Base-by-base conservation (phyloP, 2,888 invertebrate genomes). In the Oxytorus armatus region DNA sequence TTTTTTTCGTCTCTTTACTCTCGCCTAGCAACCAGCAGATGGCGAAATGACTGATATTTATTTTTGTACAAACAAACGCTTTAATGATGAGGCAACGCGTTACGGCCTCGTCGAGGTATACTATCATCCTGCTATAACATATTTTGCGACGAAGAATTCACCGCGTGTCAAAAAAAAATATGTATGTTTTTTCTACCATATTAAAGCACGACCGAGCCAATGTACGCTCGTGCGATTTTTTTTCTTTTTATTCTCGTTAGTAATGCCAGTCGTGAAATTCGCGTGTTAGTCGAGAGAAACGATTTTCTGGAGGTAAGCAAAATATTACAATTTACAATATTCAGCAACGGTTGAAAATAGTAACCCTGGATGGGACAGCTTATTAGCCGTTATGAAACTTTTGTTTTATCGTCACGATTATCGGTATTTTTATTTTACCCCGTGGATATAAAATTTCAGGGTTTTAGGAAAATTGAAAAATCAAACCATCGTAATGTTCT, bases 31-130 rank as follows among this genome's bases (percentile, higher is more conserved):
- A 77, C 81, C 69, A 59, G 79, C 81, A 82, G 79, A 81, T 83
- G 84, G 77, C 75, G 82, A 77, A 83, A 82, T 72, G 79, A 80
- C 81, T 81, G 82, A 85, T 88, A 88, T 88, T 89, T 88, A 87
- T 90, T 89, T 89, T 89, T 86, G 86, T 88, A 87, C 87, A 90
- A 90, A 90, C 89, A 88, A 88, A 87, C 88, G 88, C 86, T 88
- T 88, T 87, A 87, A 88, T 86, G 88, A 86, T 87, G 88, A 86
- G 88, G 89, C 88, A 88, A 88, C 84, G 86, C 77, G 75, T 25
- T 57, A 70, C 55, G 65, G 21, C 65, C 65, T 74, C 65, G 74
- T 10, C 57, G 57, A 74, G 53, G 44, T 74, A 55, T 66, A 57
- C 49, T 76, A 82, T 75, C 76, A 77, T 69, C 51, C 66, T 51